Conservation (phyloP, 35 echinoderm and acorn worm genomes). For the Diadema setosum region DNA sequence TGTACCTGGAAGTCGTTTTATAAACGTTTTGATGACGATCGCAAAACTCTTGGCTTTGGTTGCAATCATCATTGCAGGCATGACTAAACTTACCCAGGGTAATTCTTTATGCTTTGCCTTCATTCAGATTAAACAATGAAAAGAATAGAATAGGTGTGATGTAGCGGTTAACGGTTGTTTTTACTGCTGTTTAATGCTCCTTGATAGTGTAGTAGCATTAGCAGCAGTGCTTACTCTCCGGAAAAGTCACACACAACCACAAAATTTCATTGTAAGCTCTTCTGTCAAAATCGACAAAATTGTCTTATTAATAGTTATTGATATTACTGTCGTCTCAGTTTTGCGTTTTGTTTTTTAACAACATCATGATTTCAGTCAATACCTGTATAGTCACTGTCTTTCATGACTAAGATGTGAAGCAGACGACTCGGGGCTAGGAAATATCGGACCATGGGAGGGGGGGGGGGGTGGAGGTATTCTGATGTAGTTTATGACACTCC, state of each 20-base stretch:
- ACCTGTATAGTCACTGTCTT: too few species aligned
- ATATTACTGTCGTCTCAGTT: too few species aligned
- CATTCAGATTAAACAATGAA: too few species aligned
- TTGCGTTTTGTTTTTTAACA: too few species aligned
- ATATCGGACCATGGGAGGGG: too few species aligned
- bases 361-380: too few species aligned
- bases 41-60: conserved; percentile 58
- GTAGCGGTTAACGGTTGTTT: neutral
- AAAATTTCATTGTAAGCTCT: neutral
- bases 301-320: too few species aligned
- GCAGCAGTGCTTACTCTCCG: neutral
- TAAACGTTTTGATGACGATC: conserved; percentile 68
- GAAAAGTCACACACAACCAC: neutral
- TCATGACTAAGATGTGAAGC: too few species aligned
- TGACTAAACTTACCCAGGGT: conserved; percentile 67
- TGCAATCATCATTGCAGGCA: conserved; percentile 59
- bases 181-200: neutral
- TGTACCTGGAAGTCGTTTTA: conserved; percentile 32
- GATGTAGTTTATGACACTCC: too few species aligned
- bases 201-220: neutral
- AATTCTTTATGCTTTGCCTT: too few species aligned
- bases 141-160: neutral
- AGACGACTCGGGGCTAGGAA: too few species aligned
- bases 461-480: too few species aligned
- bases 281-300: neutral